Conservation (phyloP, 2,113 vertebrate genomes). For the Microtus montanus region DNA sequence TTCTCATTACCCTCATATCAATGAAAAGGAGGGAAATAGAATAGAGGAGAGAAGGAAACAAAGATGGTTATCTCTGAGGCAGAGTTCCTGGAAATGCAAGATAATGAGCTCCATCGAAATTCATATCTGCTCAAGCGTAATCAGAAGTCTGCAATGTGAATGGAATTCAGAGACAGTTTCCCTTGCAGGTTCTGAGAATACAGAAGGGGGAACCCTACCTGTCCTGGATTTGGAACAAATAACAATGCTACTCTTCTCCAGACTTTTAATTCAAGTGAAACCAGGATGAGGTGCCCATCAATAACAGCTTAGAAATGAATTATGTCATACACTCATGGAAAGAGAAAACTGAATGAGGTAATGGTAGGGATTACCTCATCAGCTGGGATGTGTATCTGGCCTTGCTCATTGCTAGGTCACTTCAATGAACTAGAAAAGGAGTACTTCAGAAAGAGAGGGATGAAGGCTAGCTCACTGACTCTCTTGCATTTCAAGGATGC, state of each 20-base stretch:
- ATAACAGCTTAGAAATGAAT: background rate
- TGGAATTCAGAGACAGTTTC: conserved; percentile 31
- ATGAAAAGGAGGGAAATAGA: background rate
- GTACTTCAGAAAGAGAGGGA: background rate
- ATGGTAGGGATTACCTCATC: background rate
- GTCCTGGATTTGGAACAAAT: background rate
- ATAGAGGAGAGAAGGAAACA: background rate
- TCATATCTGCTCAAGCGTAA: background rate
- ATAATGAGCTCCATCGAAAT: conserved; percentile 9
- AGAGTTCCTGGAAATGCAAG: background rate
- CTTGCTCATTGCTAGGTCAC: background rate
- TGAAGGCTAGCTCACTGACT: background rate
- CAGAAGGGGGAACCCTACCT: background rate
- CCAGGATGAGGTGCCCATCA: background rate
- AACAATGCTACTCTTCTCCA: background rate
- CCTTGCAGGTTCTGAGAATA: background rate
- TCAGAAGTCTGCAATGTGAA: background rate
- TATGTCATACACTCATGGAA: background rate
- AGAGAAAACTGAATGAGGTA: background rate
- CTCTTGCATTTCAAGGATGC: background rate
- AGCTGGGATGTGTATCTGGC: background rate
- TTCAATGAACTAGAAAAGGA: background rate
- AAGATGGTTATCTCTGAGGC: background rate
- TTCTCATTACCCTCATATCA: conserved; percentile 3
- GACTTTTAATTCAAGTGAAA: background rate